These are phyloP conservation scores for Eurosta solidaginis DNA, from an alignment of 1,140 invertebrate species.

Conservation along the genomic window DNA sequence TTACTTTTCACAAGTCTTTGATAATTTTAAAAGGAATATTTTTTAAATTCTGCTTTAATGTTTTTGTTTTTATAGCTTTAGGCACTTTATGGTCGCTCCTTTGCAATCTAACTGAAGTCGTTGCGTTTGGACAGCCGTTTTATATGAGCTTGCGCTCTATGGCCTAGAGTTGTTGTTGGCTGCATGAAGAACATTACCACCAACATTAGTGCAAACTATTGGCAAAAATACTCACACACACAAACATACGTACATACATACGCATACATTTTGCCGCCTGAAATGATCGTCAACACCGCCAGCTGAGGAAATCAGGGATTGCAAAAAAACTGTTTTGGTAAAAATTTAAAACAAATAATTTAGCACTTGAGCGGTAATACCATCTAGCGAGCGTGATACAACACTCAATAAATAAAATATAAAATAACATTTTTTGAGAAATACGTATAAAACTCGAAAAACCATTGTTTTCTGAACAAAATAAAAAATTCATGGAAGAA, in stretches of 20 bases:
- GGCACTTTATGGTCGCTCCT: neutral
- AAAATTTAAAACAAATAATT: no score
- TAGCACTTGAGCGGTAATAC: no score
- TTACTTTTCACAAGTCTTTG: no score
- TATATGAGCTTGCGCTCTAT: slow-evolving; percentile 9
- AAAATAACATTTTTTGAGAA: no score
- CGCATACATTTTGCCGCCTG: neutral
- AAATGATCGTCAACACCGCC: slow-evolving; percentile 1
- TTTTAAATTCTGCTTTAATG: neutral
- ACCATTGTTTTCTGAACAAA: no score
- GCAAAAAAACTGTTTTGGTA: no score
- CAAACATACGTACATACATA: neutral
- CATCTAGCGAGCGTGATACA: no score
- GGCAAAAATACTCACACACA: neutral
- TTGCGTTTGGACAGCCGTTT: neutral
- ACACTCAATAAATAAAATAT: no score
- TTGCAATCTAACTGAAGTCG: slow-evolving; percentile 14
- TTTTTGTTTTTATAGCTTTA: neutral
- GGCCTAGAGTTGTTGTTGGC: neutral
- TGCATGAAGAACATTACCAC: neutral
- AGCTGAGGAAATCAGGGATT: no score
- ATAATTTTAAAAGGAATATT: neutral
- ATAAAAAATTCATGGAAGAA: no score
- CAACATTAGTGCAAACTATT: neutral
- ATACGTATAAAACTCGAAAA: no score